Percentiles rank a stretch among this genome's conserved stretches.
Evolutionary conservation across 1,140 invertebrate species (phyloP).

Genomic region (Tetramorium parvispinum): DNA sequence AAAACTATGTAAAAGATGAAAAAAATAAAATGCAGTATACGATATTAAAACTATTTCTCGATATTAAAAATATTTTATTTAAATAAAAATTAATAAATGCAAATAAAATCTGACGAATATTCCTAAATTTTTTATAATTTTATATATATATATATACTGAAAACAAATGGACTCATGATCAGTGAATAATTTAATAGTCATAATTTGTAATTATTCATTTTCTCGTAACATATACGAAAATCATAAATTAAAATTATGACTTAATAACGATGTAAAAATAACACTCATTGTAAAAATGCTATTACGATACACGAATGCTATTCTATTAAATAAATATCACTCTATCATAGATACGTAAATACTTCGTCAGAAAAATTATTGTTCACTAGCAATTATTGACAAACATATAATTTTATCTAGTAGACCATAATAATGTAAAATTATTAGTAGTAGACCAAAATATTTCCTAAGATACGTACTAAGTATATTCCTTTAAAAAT

Average conservation of each 20-base stretch:
- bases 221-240: not conserved
- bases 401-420: slow-evolving; percentile 59
- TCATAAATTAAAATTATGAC: not conserved
- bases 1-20: not conserved
- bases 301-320: too few relatives aligned
- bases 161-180: not conserved
- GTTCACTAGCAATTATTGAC: slow-evolving; percentile 74
- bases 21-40: not conserved
- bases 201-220: not conserved
- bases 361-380: slow-evolving; percentile 63
- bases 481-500: not conserved
- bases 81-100: not conserved
- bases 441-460: too few relatives aligned
- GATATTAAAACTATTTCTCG: not conserved
- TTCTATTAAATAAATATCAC: not conserved
- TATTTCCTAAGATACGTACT: not conserved
- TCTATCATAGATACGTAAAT: slow-evolving; percentile 62
- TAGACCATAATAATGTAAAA: slow-evolving; percentile 2
- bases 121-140: not conserved
- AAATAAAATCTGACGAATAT: not conserved
- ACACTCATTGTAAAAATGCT: not conserved
- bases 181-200: not conserved
- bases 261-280: not conserved
- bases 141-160: not conserved
- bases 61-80: not conserved